Base-by-base conservation (phyloP, 2,888 invertebrate genomes). In the Octodonta nipae region DNA sequence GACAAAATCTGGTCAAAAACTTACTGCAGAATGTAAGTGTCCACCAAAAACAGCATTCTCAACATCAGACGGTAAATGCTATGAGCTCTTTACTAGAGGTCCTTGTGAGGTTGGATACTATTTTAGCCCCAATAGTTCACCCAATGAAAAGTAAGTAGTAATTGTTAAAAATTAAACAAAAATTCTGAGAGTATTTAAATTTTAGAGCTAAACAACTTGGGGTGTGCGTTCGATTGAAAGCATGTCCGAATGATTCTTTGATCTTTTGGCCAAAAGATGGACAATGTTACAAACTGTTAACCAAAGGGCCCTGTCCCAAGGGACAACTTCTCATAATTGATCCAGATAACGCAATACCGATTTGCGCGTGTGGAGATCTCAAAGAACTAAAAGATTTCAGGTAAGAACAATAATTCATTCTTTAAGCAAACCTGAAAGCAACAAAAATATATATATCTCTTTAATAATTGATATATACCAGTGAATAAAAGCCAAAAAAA, bases 11-110 rank as follows among this genome's bases (percentile, higher is more conserved):
- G 58, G 38, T 49, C 60, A 16, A 56, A 66, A 67, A 56, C 70
- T 56, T 49, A 66, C 73, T 1, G 83, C 85, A 0, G 81, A 83
- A 55, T 87, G 86, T 60, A 73, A 78, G 43, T 87, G 86, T 51
- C 85, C 86, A 0, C 85, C 85, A 0, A 77, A 79, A 17, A 79
- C 78, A 0, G 83, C 81, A 0, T 75, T 81, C 48, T 73, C 76
- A 38, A 70, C 74, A 0, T 63, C 69, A 36, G 76, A 78, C 31
- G 75, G 75, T 5, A 68, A 69, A 26, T 86, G 86, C 51, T 75
- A 85, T 61, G 68, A 70, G 43, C 69, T 86, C 40, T 86, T 80
- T 54, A 72, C 78, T 34, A 64, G 66, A 32, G 85, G 83, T 0
- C 83, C 85, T 1, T 86, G 86, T 50, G 62, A 71, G 1, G 52